These are phyloP conservation scores for Darevskia nairensis DNA, from an alignment of 2,797 vertebrate genomes.

Conservation along the genomic window DNA sequence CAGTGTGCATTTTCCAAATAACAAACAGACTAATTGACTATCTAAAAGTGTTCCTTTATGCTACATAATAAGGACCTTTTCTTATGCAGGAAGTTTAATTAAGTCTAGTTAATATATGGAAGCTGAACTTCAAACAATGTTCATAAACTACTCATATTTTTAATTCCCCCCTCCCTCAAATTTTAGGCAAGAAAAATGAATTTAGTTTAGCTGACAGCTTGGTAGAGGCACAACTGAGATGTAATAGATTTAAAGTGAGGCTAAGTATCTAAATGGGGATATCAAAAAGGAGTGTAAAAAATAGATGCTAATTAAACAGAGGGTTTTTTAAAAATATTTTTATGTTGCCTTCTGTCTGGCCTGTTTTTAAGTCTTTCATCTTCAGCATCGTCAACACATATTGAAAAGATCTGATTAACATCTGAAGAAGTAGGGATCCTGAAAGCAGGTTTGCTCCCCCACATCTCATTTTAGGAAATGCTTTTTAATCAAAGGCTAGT, in stretches of 20 bases:
- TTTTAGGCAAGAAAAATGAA: conserved; percentile 48
- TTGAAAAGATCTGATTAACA: conserved; percentile 55
- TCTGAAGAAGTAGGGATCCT: conserved; percentile 43
- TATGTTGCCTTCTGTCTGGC: conserved; percentile 41
- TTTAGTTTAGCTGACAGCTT: conserved; percentile 49
- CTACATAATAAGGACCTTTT: conserved; percentile 43
- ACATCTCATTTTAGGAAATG: conserved; percentile 54
- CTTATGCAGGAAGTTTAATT: conserved; percentile 56
- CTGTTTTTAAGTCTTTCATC: conserved; percentile 63
- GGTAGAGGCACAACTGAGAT: conserved; percentile 9
- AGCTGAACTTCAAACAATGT: conserved; percentile 63
- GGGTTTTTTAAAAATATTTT: neutral
- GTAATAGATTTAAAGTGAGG: conserved; percentile 49
- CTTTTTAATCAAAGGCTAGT: conserved; percentile 63
- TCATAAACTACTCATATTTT: conserved; percentile 51
- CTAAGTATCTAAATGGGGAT: conserved; percentile 49
- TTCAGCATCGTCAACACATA: conserved; percentile 49
- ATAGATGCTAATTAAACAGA: conserved; percentile 49
- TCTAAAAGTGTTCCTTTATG: conserved; percentile 47
- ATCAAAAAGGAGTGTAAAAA: conserved; percentile 45
- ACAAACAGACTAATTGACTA: conserved; percentile 48
- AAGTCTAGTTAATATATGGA: conserved; percentile 52
- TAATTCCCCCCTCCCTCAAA: conserved; percentile 33
- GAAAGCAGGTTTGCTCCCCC: conserved; percentile 46
- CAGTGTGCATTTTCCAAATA: conserved; percentile 54